A percentile compares a stretch with the other conserved stretches of the same genome.
These are phyloP conservation scores for Pituophis catenifer DNA, from an alignment of 2,113 vertebrate species.

Conservation along the genomic window DNA sequence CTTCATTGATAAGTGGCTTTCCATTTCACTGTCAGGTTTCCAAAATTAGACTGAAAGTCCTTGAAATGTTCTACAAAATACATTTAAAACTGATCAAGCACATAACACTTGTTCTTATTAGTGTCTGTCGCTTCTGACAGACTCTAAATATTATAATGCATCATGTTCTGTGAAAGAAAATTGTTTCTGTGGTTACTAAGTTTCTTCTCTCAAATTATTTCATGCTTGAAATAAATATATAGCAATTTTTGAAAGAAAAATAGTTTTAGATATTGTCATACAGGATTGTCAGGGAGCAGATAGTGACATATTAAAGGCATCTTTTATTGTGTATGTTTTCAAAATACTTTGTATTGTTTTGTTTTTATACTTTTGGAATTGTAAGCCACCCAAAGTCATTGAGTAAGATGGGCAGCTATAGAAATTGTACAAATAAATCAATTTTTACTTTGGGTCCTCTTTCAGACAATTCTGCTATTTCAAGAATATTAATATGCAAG, in stretches of 20 bases:
- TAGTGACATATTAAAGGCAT: background rate
- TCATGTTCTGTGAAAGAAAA: background rate
- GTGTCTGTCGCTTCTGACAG: conserved; percentile 6
- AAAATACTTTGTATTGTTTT: background rate
- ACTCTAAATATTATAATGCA: conserved; percentile 13
- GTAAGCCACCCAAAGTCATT: background rate
- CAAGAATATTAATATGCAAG: background rate
- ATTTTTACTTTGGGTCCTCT: background rate
- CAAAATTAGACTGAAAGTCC: background rate
- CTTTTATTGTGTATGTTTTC: background rate
- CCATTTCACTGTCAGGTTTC: background rate
- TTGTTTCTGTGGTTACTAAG: background rate
- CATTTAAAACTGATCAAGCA: conserved; percentile 9
- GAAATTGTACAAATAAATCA: background rate
- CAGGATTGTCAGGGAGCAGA: background rate
- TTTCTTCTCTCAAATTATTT: background rate
- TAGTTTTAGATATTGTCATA: background rate
- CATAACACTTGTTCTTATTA: conserved; percentile 16
- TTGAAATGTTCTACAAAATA: conserved; percentile 20
- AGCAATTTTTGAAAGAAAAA: background rate
- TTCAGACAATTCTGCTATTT: background rate
- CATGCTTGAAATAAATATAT: background rate
- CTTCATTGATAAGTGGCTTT: background rate
- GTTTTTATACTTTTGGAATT: background rate
- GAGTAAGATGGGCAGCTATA: background rate